Evolutionary conservation across 1,140 invertebrate genomes (phyloP), one percentile per base, ranked within the genome.

Genomic region (Coelopa frigida): DNA sequence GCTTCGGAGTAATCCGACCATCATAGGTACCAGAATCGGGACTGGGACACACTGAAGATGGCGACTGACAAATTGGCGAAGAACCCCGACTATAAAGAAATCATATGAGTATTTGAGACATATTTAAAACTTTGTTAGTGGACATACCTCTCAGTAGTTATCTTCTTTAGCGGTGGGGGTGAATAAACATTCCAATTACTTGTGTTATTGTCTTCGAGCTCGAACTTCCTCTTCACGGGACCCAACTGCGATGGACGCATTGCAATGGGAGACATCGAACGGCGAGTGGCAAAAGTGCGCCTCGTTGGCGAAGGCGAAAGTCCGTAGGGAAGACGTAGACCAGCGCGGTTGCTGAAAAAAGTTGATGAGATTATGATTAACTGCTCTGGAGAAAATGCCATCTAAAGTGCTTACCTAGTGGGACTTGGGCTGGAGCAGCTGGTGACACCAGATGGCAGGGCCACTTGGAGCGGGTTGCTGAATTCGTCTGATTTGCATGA

Each of bases 221-320:
- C 87, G 55, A 85, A 83, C 71, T 89, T 87, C 47, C 88, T 73
- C 70, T 91, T 92, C 17, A 86, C 72, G 6, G 81, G 75, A 22
- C 79, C 81, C 51, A 87, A 70, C 24, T 78, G 77, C 29, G 83
- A 84, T 8, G 84, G 82, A 18, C 87, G 75, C 68, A 92, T 79
- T 10, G 84, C 77, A 53, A 90, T 90, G 7, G 88, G 88, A 55
- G 87, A 89, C 48, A 88, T 78, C 58, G 87, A 89, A 24, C 88
- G 76, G 33, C 85, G 77, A 23, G 84, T 87, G 45, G 83, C 79
- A 65, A 87, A 89, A 14, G 79, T 78, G 57, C 84, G 86, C 46
- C 86, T 75, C 6, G 86, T 89, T 3, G 88, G 87, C 55, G 87
- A 90, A 12, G 88, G 87, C 5, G 87, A 88, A 35, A 84, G 68